Base-by-base conservation (phyloP, 2,797 vertebrate species). In the Synanceia verrucosa region DNA sequence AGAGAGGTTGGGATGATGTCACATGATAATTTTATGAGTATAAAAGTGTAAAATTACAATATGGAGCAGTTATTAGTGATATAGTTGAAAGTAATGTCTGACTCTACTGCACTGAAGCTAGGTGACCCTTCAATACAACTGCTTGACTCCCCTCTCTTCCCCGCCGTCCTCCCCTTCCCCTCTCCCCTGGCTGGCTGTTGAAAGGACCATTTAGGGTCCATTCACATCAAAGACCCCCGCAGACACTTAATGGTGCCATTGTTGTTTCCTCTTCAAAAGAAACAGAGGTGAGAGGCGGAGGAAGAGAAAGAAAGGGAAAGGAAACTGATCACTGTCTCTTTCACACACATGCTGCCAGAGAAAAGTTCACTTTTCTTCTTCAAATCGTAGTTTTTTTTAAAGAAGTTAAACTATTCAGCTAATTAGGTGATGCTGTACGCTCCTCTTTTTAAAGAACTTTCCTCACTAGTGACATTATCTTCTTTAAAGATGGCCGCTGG, bases 191-290 rank as follows among this genome's bases (percentile, higher is more conserved):
- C 56, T 59, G 52, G 47, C 73, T 65, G 73, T 21, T 70, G 60
- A 82, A 81, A 83, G 58, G 59, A 19, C 55, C 70, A 79, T 85
- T 90, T 80, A 88, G 59, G 66, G 62, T 23, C 65, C 50, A 83
- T 83, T 86, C 81, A 87, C 85, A 72, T 90, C 79, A 90, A 89
- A 90, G 84, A 78, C 55, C 82, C 78, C 72, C 65, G 18, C 60
- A 37, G 73, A 70, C 76, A 46, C 78, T 90, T 82, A 88, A 85
- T 70, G 80, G 66, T 5, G 60, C 58, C 65, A 81, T 91, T 92
- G 86, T 86, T 83, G 84, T 78, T 79, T 70, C 37, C 39, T 37
- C 68, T 86, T 87, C 70, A 86, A 85, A 82, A 81, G 79, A 81
- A 79, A 77, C 65, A 73, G 52, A 71, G 73, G 73, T 44, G 57